Evolutionary conservation across 2,797 vertebrate species (phyloP), one percentile per base, ranked within the genome.

Genomic region (Ptychobarbus kaznakovi): DNA sequence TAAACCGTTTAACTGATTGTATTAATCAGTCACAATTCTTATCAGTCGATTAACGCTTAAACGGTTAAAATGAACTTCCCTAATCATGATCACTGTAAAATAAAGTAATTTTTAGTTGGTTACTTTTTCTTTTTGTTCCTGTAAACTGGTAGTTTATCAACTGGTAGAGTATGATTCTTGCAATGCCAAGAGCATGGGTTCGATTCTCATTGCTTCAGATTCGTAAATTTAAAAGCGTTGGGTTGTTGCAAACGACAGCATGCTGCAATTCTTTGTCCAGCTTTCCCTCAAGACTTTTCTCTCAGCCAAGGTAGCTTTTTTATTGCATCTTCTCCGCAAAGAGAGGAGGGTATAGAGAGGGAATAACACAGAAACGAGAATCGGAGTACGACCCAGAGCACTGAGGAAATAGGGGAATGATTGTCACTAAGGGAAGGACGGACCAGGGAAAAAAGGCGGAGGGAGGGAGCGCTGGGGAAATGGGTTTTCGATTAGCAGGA

Each of bases 401-500:
- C 91, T 88, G 90, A 94, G 92, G 91, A 93, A 92, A 86, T 90
- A 91, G 90, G 87, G 84, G 89, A 92, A 86, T 90, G 92, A 94
- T 94, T 95, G 94, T 95, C 93, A 91, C 88, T 88, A 83, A 82
- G 88, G 73, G 65, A 91, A 88, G 91, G 90, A 90, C 90, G 89
- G 89, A 91, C 86, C 86, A 89, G 81, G 81, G 85, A 83, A 89
- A 93, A 88, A 81, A 35, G 88, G 89, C 86, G 38, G 73, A 87
- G 80, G 78, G 89, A 90, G 90, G 89, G 85, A 61, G 86, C 10
- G 4, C 86, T 66, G 86, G 82, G 88, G 87, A 92, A 95, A 94
- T 94, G 91, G 95, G 95, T 94, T 95, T 95, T 93, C 89, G 91
- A 95, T 95, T 95, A 92, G 90, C 88, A 86, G 86, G 90, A 95